Evolutionary conservation across 2,113 vertebrate genomes (phyloP).

Genomic region (Neodontobutis hainanensis): DNA sequence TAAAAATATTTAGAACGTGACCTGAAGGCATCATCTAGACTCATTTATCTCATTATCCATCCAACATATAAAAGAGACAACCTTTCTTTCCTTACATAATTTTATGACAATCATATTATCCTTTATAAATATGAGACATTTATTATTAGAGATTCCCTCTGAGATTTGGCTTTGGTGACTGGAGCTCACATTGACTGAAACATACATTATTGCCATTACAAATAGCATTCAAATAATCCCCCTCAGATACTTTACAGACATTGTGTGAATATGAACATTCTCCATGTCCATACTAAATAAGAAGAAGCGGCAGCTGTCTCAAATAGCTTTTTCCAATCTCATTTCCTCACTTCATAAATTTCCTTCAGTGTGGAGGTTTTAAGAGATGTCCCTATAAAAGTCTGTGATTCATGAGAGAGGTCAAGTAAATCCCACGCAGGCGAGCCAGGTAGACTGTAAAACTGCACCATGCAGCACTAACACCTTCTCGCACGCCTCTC

Average conservation of each 20-base stretch:
- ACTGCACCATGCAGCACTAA: conserved; percentile 16
- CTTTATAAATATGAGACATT: too few species aligned
- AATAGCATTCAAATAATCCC: background rate
- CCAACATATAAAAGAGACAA: too few species aligned
- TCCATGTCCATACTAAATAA: background rate
- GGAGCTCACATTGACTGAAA: too few species aligned
- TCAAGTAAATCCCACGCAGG: conserved; percentile 32
- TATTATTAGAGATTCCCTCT: too few species aligned
- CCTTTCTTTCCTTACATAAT: too few species aligned
- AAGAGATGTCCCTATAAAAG: conserved; percentile 39
- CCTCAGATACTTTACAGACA: background rate
- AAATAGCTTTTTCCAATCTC: conserved; percentile 10
- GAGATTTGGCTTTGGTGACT: too few species aligned
- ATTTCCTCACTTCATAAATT: conserved; percentile 29
- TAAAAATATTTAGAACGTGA: too few species aligned
- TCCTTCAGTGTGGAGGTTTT: conserved; percentile 15
- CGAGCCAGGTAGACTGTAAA: conserved; percentile 23
- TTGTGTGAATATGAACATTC: background rate
- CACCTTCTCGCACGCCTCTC: background rate
- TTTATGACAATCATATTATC: too few species aligned
- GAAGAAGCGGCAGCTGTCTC: background rate
- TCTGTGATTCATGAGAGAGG: conserved; percentile 43
- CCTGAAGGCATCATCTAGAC: too few species aligned
- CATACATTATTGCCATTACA: background rate
- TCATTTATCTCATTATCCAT: too few species aligned